Conservation (phyloP, 2,888 invertebrate species). For the Rambutsinella grinnellia region DNA sequence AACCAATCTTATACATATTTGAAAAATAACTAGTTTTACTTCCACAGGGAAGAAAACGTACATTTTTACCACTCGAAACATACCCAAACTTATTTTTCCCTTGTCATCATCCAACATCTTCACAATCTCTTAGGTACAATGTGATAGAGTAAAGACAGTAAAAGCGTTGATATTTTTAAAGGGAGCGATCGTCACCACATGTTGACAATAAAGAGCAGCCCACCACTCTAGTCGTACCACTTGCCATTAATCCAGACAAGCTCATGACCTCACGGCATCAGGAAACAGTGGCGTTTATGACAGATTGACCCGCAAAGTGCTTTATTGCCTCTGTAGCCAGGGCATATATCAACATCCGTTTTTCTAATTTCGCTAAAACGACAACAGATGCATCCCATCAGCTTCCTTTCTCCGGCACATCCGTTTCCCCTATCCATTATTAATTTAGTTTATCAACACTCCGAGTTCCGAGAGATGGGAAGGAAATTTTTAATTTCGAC, state of each 20-base stretch:
- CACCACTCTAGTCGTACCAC: background rate
- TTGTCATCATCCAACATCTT: too few species aligned
- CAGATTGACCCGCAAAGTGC: constrained; percentile 30
- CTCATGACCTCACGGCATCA: background rate
- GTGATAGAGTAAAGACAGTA: too few species aligned
- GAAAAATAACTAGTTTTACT: too few species aligned
- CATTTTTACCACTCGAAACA: too few species aligned
- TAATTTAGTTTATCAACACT: background rate
- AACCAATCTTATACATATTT: too few species aligned
- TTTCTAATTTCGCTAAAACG: too few species aligned
- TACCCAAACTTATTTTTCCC: too few species aligned
- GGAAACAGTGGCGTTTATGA: constrained; percentile 22
- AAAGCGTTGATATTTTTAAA: too few species aligned
- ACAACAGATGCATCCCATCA: too few species aligned
- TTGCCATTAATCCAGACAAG: background rate
- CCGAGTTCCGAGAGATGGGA: background rate
- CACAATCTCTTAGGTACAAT: too few species aligned
- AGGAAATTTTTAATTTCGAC: background rate
- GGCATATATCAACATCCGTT: too few species aligned
- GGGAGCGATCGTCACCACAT: background rate
- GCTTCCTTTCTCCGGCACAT: background rate
- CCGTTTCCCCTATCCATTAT: background rate
- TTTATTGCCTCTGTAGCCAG: constrained; percentile 18
- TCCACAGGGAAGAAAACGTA: too few species aligned
- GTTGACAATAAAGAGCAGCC: constrained; percentile 7